A percentile compares a stretch with the other conserved stretches of the same genome.
Conservation (phyloP, 2,797 vertebrate genomes). For the Trichosurus vulpecula region DNA sequence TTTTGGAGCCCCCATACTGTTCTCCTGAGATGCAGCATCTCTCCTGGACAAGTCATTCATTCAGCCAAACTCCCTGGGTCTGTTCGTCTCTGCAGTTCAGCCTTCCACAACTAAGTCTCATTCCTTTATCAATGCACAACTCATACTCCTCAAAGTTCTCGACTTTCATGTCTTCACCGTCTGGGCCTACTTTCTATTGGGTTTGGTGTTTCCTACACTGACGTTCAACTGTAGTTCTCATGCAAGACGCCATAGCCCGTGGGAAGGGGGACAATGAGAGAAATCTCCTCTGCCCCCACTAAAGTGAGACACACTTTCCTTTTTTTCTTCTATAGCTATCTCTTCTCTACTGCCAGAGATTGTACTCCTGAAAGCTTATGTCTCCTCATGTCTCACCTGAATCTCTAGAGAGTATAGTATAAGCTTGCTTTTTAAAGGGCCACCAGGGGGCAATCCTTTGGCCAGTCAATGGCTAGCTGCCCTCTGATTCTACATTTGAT, state of each 20-base stretch:
- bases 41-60: background rate
- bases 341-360: background rate
- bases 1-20: background rate
- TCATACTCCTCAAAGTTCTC: background rate
- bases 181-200: background rate
- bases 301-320: background rate
- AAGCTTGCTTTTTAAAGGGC: background rate
- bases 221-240: background rate
- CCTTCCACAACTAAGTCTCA: background rate
- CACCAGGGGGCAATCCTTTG: background rate
- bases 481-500: background rate
- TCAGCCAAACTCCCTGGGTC: background rate
- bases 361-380: background rate
- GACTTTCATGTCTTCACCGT: background rate
- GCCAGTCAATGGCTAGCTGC: background rate
- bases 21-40: background rate
- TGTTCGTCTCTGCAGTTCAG: background rate
- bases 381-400: background rate
- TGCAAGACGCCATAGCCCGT: background rate
- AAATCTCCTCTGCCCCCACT: background rate
- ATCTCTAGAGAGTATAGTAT: background rate
- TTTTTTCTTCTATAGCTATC: background rate
- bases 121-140: background rate
- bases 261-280: background rate
- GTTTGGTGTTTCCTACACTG: background rate